A percentile compares a stretch with the other conserved stretches of the same genome.
These are phyloP conservation scores for Thunnus albacares DNA, from an alignment of 2,797 vertebrate genomes.

Conservation along the genomic window DNA sequence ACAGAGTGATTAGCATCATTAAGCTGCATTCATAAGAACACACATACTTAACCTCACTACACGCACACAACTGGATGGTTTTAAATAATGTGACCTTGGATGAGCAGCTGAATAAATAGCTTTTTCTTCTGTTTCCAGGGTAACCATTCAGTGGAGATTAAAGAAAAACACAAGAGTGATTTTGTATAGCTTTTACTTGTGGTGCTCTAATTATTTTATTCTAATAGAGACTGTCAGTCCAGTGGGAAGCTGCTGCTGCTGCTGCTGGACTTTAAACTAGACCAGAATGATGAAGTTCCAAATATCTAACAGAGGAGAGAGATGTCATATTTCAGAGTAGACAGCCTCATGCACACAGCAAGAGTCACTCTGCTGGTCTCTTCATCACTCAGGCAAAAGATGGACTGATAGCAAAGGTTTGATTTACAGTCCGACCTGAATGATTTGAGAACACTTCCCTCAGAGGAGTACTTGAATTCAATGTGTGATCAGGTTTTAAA, in stretches of 20 bases:
- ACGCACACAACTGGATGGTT: conserved; percentile 11
- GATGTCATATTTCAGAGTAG: not conserved
- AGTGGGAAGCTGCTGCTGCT: conserved; percentile 1
- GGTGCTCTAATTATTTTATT: conserved; percentile 25
- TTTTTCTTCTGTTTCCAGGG: conserved; percentile 45
- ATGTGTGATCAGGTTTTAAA: not conserved
- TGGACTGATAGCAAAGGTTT: not conserved
- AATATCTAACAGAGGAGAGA: not conserved
- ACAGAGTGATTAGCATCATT: conserved; percentile 35
- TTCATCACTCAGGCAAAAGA: conserved; percentile 5
- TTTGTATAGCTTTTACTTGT: conserved; percentile 7
- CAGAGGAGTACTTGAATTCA: not conserved
- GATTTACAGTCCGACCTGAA: conserved; percentile 17
- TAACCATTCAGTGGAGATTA: conserved; percentile 25
- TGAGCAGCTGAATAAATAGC: conserved; percentile 29
- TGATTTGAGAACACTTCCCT: not conserved
- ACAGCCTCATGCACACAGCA: conserved; percentile 3
- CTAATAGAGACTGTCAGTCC: conserved; percentile 18
- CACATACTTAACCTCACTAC: conserved; percentile 19
- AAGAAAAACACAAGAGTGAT: conserved; percentile 11
- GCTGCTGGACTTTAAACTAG: conserved; percentile 3
- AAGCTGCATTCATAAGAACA: conserved; percentile 10
- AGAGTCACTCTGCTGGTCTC: not conserved
- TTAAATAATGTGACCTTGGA: conserved; percentile 26
- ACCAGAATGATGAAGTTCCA: conserved; percentile 3